Conservation (phyloP, 2,888 invertebrate species). For the Ornithoptera alexandrae region DNA sequence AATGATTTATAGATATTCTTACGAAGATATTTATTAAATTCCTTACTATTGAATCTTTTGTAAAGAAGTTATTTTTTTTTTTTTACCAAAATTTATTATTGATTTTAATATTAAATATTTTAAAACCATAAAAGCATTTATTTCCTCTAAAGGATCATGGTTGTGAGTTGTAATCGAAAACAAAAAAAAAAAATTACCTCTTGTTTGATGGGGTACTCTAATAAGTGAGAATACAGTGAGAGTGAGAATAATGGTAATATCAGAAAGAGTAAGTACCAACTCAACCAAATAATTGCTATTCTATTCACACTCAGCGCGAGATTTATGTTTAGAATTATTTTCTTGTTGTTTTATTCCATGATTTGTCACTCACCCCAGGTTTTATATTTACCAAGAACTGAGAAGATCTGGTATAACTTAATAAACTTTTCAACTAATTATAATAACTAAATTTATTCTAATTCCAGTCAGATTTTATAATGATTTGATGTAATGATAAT, state of each 20-base stretch:
- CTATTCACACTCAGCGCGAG: constrained; percentile 76
- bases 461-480: too few relatives aligned
- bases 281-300: constrained; percentile 80
- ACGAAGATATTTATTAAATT: too few relatives aligned
- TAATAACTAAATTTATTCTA: neutral
- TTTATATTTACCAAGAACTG: constrained; percentile 76
- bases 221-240: constrained; percentile 26
- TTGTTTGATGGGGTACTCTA: neutral
- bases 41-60: too few relatives aligned
- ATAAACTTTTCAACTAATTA: neutral
- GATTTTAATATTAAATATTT: too few relatives aligned
- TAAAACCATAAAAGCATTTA: too few relatives aligned
- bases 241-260: constrained; percentile 32
- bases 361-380: constrained; percentile 76
- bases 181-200: neutral
- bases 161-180: neutral
- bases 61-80: too few relatives aligned
- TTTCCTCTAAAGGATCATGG: neutral
- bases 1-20: too few relatives aligned
- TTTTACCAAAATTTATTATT: too few relatives aligned
- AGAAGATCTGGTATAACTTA: constrained; percentile 35
- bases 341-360: constrained; percentile 80
- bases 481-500: too few relatives aligned
- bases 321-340: constrained; percentile 79
- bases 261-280: constrained; percentile 59